phyloP scores from a whole-genome alignment of 2,797 vertebrate species.

The Sciurus carolinensis region DNA sequence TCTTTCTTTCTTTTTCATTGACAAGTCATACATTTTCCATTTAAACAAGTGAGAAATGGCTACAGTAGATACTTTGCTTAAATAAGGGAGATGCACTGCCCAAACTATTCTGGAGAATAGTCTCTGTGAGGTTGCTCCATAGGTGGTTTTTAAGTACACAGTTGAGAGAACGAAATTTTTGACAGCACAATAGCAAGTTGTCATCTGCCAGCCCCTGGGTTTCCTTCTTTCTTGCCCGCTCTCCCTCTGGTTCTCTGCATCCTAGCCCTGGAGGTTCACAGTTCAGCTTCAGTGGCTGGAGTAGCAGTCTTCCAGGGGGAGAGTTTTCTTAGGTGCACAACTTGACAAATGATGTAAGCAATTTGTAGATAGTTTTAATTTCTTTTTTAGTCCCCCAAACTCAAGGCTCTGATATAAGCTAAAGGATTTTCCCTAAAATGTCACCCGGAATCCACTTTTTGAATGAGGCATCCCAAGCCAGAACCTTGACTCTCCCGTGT shows the following conservation, averaged over 20 bases:
- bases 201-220: neutral
- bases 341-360: neutral
- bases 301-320: neutral
- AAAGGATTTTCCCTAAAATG: neutral
- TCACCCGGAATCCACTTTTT: neutral
- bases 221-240: neutral
- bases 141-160: neutral
- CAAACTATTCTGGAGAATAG: neutral
- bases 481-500: fast-evolving
- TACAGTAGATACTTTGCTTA: neutral
- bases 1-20: neutral
- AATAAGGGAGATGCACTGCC: neutral
- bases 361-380: slow-evolving; percentile 20
- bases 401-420: neutral
- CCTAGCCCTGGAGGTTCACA: neutral
- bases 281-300: neutral
- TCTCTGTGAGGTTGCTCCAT: neutral
- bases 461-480: fast-evolving
- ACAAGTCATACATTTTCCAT: neutral
- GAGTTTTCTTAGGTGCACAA: neutral
- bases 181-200: neutral
- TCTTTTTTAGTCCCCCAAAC: neutral
- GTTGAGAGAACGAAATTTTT: neutral
- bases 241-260: neutral
- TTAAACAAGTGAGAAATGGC: neutral